Evolutionary conservation across 2,888 invertebrate species (phyloP).

Genomic region (Mantis religiosa): DNA sequence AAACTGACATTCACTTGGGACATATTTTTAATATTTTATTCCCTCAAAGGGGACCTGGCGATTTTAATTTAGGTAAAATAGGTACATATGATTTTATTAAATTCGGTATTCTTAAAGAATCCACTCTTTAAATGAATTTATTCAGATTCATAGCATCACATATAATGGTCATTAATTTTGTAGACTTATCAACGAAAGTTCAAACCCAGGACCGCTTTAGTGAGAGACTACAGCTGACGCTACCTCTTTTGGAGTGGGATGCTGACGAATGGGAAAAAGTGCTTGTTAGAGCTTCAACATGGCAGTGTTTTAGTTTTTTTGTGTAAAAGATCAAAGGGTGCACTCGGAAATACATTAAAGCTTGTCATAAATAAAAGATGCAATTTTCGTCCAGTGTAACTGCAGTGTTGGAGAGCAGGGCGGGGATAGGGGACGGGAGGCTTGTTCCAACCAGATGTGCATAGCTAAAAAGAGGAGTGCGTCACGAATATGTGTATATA

Average conservation of each 20-base stretch:
- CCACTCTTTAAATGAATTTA: no score
- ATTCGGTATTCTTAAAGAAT: no score
- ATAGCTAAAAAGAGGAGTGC: not conserved
- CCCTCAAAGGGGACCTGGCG: no score
- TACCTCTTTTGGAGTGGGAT: not conserved
- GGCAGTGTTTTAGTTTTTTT: not conserved
- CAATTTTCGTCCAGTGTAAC: not conserved
- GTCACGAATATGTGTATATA: not conserved
- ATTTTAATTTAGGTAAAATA: no score
- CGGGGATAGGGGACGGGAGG: not conserved
- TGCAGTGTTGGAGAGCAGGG: not conserved
- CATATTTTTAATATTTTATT: no score
- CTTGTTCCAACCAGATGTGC: not conserved
- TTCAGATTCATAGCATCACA: no score
- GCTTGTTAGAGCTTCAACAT: not conserved
- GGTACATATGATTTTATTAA: no score
- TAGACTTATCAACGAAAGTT: not conserved
- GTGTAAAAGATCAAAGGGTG: not conserved
- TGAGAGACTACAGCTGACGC: not conserved
- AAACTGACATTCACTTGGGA: no score
- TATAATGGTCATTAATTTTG: not conserved
- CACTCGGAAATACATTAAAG: not conserved
- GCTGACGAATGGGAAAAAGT: not conserved
- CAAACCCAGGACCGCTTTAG: not conserved
- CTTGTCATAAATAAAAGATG: not conserved